Base-by-base conservation (phyloP, 2,797 vertebrate genomes). In the Hydrophis major region DNA sequence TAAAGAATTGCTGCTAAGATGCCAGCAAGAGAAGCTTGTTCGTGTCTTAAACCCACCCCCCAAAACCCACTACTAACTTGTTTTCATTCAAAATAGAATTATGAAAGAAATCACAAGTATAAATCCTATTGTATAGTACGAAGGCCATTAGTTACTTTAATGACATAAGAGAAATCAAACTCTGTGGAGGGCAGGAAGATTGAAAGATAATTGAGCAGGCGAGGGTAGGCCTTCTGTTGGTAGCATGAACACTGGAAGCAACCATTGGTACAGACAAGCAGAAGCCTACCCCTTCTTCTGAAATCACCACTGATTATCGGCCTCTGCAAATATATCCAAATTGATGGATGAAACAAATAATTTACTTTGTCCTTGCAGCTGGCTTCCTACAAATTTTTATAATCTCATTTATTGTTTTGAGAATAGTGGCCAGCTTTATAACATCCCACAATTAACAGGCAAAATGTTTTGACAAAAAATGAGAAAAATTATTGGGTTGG, bases 11-110 rank as follows among this genome's bases (percentile, higher is more conserved):
- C 42, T 97, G 94, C 95, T 96, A 3, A 4, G 92, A 96, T 94
- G 89, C 94, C 96, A 95, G 42, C 32, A 96, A 95, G 86, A 95
- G 95, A 97, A 97, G 92, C 94, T 96, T 96, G 90, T 91, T 69
- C 14, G 60, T 95, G 50, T 95, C 96, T 96, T 96, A 94, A 47
- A 47, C 47, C 47, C 47, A 47, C 47, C 47, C 47, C 47, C 5
- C 1, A 47, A 47, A 47, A 47, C 47, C 47, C 47, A 47, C 94
- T 96, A 96, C 95, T 97, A 97, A 89, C 60, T 94, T 92, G 91
- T 93, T 95, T 96, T 37, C 90, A 96, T 94, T 95, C 92, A 94
- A 95, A 96, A 95, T 93, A 96, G 94, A 97, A 96, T 96, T 95
- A 96, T 96, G 95, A 96, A 96, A 96, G 96, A 94, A 96, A 87